phyloP scores from a whole-genome alignment of 2,888 invertebrate genomes.

The Dendrolimus houi region DNA sequence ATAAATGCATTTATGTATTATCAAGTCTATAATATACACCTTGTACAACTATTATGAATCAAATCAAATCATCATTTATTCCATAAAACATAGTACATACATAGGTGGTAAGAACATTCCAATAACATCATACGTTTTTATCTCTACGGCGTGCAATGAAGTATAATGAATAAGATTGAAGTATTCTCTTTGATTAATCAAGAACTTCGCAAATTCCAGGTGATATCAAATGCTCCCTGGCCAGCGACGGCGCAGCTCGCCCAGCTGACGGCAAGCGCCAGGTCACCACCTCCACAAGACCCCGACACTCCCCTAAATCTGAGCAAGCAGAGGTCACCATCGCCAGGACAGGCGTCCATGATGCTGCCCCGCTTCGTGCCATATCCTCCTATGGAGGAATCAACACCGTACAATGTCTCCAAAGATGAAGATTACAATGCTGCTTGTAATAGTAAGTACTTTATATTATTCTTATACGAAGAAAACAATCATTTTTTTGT shows the following conservation, averaged over 20 bases:
- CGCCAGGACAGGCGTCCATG: slow-evolving; percentile 74
- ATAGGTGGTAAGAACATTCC: no score
- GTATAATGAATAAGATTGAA: no score
- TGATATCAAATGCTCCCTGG: slow-evolving; percentile 77
- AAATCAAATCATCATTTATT: no score
- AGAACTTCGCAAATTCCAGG: slow-evolving; percentile 26
- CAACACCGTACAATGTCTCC: slow-evolving; percentile 51
- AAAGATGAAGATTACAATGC: slow-evolving; percentile 63
- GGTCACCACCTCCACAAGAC: slow-evolving; percentile 79
- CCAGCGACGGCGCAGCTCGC: slow-evolving; percentile 83
- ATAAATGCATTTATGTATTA: no score
- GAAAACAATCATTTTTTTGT: no score
- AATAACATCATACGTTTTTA: no score
- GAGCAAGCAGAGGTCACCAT: slow-evolving; percentile 87
- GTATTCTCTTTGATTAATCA: no score
- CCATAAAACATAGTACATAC: no score
- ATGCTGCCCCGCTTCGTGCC: slow-evolving; percentile 70
- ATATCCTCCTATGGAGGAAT: slow-evolving; percentile 64
- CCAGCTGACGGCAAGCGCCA: slow-evolving; percentile 78
- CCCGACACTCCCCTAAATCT: slow-evolving; percentile 92
- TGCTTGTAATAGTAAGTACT: slow-evolving; percentile 57
- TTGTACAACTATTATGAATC: no score
- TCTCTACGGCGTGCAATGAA: no score
- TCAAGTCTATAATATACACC: no score
- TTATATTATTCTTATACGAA: no score